These are phyloP conservation scores for Tapirus terrestris DNA, from an alignment of 2,113 vertebrate genomes.

Conservation along the genomic window DNA sequence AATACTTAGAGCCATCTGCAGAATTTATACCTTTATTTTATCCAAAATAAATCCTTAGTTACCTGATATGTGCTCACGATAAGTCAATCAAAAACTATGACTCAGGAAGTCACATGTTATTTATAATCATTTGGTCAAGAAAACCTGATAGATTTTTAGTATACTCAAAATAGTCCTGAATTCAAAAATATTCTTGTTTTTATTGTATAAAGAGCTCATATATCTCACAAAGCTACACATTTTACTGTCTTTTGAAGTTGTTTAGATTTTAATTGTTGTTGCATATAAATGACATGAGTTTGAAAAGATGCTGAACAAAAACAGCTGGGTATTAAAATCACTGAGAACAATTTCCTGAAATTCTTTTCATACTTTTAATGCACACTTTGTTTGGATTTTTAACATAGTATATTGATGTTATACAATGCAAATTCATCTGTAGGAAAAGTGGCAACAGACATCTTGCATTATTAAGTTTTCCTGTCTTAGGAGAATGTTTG, in stretches of 20 bases:
- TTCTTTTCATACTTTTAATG: conserved; percentile 18
- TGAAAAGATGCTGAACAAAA: conserved; percentile 56
- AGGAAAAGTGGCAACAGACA: conserved; percentile 2
- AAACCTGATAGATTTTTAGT: conserved; percentile 7
- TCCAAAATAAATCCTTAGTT: conserved; percentile 19
- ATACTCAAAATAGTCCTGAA: conserved; percentile 21
- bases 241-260: conserved; percentile 12
- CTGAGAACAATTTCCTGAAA: conserved; percentile 49
- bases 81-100: conserved; percentile 31
- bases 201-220: neutral
- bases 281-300: conserved; percentile 31
- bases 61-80: neutral
- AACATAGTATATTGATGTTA: neutral
- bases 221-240: neutral
- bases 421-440: conserved; percentile 28
- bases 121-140: conserved; percentile 17
- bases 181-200: conserved; percentile 52
- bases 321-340: conserved; percentile 58
- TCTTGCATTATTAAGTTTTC: conserved; percentile 53
- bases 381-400: conserved; percentile 7
- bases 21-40: conserved; percentile 44
- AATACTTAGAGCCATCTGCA: neutral
- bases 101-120: conserved; percentile 16
- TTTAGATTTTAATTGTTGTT: conserved; percentile 59
- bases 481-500: conserved; percentile 58